These are phyloP conservation scores for Nibea coibor DNA, from an alignment of 2,113 vertebrate genomes.

Conservation along the genomic window DNA sequence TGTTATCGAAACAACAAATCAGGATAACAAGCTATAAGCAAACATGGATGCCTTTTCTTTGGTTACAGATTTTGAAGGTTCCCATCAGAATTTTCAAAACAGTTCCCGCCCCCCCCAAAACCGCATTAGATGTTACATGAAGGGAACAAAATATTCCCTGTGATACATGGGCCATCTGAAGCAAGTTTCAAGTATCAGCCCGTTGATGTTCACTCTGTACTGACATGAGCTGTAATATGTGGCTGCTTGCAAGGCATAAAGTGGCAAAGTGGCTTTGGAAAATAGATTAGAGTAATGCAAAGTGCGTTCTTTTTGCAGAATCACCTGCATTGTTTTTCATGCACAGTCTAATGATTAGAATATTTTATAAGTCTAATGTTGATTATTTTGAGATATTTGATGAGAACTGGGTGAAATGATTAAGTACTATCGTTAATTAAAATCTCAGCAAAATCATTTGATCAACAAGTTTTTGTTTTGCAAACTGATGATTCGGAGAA, in stretches of 20 bases:
- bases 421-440: neutral
- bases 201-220: neutral
- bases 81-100: neutral
- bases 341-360: neutral
- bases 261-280: neutral
- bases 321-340: neutral
- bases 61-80: slow-evolving; percentile 3
- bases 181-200: slow-evolving; percentile 8
- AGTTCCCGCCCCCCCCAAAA: neutral
- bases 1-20: slow-evolving; percentile 2
- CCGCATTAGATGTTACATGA: neutral
- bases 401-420: neutral
- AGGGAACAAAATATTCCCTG: slow-evolving; percentile 21
- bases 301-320: too few relatives aligned
- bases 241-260: neutral
- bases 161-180: neutral
- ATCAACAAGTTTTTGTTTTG: neutral
- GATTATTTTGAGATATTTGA: neutral
- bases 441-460: neutral
- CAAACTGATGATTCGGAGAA: neutral
- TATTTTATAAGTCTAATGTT: neutral
- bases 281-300: neutral
- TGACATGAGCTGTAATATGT: neutral
- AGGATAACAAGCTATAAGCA: neutral
- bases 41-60: neutral